Conservation (phyloP, 2,888 invertebrate genomes). For the Erynnis tages region DNA sequence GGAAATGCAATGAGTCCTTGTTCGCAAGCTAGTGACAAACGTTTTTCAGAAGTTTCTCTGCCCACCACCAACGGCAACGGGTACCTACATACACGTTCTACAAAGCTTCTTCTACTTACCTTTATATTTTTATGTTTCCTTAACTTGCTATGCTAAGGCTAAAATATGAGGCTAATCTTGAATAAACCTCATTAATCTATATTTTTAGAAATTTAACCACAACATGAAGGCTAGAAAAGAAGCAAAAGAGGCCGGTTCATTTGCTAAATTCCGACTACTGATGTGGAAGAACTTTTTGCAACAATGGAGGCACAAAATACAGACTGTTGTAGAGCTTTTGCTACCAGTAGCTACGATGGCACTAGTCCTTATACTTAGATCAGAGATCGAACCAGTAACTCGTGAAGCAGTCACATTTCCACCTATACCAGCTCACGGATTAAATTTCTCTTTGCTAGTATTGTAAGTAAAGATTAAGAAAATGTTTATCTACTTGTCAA, state of each 20-base stretch:
- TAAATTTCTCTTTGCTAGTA: constrained; percentile 40
- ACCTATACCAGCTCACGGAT: constrained; percentile 48
- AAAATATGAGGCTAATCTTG: too few relatives aligned
- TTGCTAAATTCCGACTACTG: constrained; percentile 84
- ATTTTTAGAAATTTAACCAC: too few relatives aligned
- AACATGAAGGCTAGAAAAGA: constrained; percentile 35
- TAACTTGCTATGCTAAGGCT: too few relatives aligned
- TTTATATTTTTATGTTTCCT: too few relatives aligned
- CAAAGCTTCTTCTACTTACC: too few relatives aligned
- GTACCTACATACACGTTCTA: too few relatives aligned
- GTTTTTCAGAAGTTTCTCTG: too few relatives aligned
- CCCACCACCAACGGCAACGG: too few relatives aligned
- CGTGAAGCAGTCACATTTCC: constrained; percentile 44
- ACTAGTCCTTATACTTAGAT: constrained; percentile 86
- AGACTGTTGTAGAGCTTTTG: constrained; percentile 85
- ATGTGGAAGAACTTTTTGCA: constrained; percentile 93
- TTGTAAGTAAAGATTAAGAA: constrained; percentile 56
- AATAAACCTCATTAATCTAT: too few relatives aligned
- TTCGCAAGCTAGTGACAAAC: too few relatives aligned
- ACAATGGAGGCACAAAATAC: constrained; percentile 86
- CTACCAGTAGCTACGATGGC: constrained; percentile 85
- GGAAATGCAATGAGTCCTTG: too few relatives aligned
- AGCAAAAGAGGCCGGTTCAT: constrained; percentile 49
- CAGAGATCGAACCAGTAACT: constrained; percentile 82
- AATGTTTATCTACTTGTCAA: neutral